Conservation (phyloP, 1,140 invertebrate species). For the Atta colombica region DNA sequence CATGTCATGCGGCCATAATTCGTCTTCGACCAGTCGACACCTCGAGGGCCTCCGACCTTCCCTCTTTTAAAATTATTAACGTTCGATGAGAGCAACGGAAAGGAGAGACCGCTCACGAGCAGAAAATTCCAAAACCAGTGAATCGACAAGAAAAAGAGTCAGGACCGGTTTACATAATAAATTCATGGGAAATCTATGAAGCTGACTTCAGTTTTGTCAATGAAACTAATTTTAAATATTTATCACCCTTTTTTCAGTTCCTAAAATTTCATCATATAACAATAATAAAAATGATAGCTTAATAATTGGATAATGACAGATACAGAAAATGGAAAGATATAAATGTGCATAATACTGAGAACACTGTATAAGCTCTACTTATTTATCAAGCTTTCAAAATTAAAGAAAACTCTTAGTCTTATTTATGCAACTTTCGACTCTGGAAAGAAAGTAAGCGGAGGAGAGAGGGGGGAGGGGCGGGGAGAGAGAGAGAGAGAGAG, state of each 20-base stretch:
- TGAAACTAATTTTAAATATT: not conserved
- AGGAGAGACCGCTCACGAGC: constrained; percentile 25
- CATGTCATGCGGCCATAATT: constrained; percentile 75
- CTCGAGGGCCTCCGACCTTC: constrained; percentile 52
- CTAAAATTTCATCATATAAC: not conserved
- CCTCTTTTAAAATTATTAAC: constrained; percentile 73
- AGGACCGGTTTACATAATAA: not conserved
- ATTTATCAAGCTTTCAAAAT: constrained; percentile 4
- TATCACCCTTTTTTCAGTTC: not conserved
- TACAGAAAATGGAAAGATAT: constrained; percentile 40
- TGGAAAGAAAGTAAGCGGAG: not conserved
- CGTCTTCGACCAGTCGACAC: constrained; percentile 76
- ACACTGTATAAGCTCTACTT: not conserved
- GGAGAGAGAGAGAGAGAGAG: no score
- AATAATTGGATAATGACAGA: not conserved
- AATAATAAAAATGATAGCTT: not conserved
- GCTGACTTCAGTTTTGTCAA: not conserved
- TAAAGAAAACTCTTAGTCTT: not conserved
- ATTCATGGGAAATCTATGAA: not conserved
- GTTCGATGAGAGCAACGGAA: constrained; percentile 51
- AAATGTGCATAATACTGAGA: constrained; percentile 20
- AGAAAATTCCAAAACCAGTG: constrained; percentile 47
- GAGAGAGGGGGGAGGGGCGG: no score
- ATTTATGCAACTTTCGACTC: not conserved
- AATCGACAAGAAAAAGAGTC: constrained; percentile 57